Conservation (phyloP, 1,140 invertebrate species). For the Leptestheria dahalacensis region DNA sequence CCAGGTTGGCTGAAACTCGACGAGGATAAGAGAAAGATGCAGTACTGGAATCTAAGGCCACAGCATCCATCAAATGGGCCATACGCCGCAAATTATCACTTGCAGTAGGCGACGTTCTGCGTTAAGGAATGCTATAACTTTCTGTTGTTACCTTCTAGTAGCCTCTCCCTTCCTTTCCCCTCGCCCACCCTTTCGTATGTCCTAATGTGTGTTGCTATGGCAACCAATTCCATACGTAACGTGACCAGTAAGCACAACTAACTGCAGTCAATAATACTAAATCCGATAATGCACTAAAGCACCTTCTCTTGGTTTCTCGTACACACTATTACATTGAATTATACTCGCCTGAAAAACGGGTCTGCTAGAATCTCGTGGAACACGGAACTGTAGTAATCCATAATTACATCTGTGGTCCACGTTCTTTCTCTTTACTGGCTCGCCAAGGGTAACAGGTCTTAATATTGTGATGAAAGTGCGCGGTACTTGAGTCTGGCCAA, state of each 20-base stretch:
- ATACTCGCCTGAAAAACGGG: constrained; percentile 11
- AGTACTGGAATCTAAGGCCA: constrained; percentile 1
- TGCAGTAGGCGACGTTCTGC: constrained; percentile 3
- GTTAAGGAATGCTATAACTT: background rate
- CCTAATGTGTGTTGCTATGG: constrained; percentile 7
- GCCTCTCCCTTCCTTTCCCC: no score
- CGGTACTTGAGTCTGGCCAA: no score
- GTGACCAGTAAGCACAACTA: no score
- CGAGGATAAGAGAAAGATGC: background rate
- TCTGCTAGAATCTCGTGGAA: constrained; percentile 13
- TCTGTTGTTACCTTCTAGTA: background rate
- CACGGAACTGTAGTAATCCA: constrained; percentile 12
- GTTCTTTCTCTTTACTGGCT: background rate
- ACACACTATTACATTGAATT: no score
- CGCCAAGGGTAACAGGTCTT: no score
- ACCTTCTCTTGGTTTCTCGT: no score
- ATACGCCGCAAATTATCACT: constrained; percentile 12
- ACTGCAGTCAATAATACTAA: no score
- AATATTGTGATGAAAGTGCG: no score
- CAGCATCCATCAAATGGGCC: constrained; percentile 11
- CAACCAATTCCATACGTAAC: background rate
- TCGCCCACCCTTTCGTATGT: no score
- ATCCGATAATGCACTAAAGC: no score
- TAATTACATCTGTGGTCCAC: background rate
- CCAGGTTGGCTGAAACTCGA: background rate